Conservation (phyloP, 35 echinoderm and acorn worm species). For the Hemicentrotus pulcherrimus region DNA sequence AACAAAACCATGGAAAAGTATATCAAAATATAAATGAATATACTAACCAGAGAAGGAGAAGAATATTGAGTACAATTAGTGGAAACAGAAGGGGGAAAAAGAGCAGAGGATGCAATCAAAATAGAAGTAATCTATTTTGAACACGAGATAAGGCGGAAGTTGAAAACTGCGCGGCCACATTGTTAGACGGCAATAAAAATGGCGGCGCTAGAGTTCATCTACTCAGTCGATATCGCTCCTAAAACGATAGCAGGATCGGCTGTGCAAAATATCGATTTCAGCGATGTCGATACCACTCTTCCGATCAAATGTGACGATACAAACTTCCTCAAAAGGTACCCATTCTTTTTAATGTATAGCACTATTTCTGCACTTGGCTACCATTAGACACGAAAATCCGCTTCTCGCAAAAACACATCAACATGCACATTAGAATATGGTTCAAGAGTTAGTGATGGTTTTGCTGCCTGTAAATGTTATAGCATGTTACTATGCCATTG, state of each 20-base stretch:
- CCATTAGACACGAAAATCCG: background rate
- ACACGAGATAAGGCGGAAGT: too few relatives aligned
- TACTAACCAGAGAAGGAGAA: too few relatives aligned
- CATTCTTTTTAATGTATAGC: background rate
- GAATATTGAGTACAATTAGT: too few relatives aligned
- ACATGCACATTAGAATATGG: background rate
- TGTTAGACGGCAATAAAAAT: background rate
- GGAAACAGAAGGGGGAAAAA: background rate
- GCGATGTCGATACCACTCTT: background rate
- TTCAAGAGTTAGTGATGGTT: background rate
- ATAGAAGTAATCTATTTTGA: background rate
- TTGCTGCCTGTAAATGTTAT: background rate
- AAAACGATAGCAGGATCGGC: background rate
- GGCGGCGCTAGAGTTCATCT: background rate
- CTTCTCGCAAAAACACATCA: background rate
- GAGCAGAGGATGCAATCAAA: background rate
- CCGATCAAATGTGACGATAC: background rate
- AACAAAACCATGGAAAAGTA: too few relatives aligned
- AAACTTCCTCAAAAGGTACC: background rate
- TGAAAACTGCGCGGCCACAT: background rate
- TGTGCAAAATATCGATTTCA: background rate
- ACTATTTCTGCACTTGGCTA: background rate
- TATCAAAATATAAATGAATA: too few relatives aligned
- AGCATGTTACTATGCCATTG: background rate
- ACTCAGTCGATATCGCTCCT: background rate